Evolutionary conservation across 2,113 vertebrate species (phyloP).

Genomic region (Sminthopsis crassicaudata): DNA sequence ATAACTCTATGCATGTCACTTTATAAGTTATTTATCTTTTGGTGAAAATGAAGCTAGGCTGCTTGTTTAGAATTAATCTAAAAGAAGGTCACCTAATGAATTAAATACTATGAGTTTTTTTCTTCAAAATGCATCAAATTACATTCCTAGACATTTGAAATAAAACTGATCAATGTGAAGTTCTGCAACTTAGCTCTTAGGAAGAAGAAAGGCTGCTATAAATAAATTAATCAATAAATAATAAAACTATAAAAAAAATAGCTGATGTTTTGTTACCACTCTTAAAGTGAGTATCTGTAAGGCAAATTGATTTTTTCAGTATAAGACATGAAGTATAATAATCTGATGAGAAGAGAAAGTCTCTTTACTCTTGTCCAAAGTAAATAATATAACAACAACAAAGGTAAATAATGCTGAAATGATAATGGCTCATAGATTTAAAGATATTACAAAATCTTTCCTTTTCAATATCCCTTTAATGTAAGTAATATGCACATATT

Average conservation of each 20-base stretch:
- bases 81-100: constrained; percentile 54
- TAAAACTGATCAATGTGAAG: constrained; percentile 9
- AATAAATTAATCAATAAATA: constrained; percentile 62
- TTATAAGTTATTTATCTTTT: constrained; percentile 18
- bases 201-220: constrained; percentile 50
- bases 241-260: constrained; percentile 53
- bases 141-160: constrained; percentile 40
- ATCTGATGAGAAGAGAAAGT: not conserved
- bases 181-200: constrained; percentile 56
- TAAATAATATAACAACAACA: not conserved
- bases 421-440: not conserved
- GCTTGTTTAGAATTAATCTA: constrained; percentile 37
- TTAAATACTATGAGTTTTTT: constrained; percentile 48
- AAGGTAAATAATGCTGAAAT: not conserved
- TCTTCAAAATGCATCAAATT: constrained; percentile 56
- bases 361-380: not conserved
- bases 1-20: constrained; percentile 38
- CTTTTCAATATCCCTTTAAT: not conserved
- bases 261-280: constrained; percentile 30
- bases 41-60: constrained; percentile 8
- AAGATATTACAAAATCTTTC: not conserved
- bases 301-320: not conserved
- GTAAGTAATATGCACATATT: not conserved
- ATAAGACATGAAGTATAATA: not conserved
- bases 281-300: constrained; percentile 4